Evolutionary conservation across 2,113 vertebrate genomes (phyloP), one percentile per base, ranked within the genome.

Genomic region (Rhynchopsitta pachyrhyncha): DNA sequence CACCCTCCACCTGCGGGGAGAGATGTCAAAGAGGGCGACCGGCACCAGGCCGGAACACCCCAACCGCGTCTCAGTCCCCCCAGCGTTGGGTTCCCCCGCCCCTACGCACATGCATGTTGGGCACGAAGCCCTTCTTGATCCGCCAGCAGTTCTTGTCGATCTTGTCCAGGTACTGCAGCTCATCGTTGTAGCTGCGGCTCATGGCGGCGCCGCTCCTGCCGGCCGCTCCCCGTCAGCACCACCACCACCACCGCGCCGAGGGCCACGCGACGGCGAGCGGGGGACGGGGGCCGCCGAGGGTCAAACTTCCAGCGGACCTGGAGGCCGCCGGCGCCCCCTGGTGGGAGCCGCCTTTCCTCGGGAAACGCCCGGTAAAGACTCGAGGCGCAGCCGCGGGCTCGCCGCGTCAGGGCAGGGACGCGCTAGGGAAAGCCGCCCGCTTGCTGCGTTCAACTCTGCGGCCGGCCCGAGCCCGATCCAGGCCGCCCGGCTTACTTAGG

Each of bases 181-280:
- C 99, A 87, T 99, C 99, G n/a, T 99, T 99, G 70, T 99, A 99
- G 73, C 46, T 98, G 37, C 99, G 98, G 94, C 99, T 99, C 99
- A 99, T 99, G 88, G 85, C 93, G 84, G n/a, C 66, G 17, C 25
- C 55, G 7, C 37, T 19, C 22, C 42, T 11, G 2, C 6, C 33
- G 2, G 4, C 8, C 2, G 1, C 59, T 17, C 23, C 46, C 46
- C 8, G 1, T 18, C 71, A 11, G 16, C 55, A 18, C 70, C 4
- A 11, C 52, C 44, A 10, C 55, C 31, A 22, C 31, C 55, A 57
- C 13, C 5, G 31, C 53, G 68, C 80, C 27, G 37, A 50, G 79
- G 53, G 10, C 12, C 57, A 49, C 2, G 1, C 27, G n/a, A 1
- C 15, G 9, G 33, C 23, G 2, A 5, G 10, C 27, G 1, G 25